phyloP scores from a whole-genome alignment of 2,797 vertebrate species.

The Thamnophis elegans region DNA sequence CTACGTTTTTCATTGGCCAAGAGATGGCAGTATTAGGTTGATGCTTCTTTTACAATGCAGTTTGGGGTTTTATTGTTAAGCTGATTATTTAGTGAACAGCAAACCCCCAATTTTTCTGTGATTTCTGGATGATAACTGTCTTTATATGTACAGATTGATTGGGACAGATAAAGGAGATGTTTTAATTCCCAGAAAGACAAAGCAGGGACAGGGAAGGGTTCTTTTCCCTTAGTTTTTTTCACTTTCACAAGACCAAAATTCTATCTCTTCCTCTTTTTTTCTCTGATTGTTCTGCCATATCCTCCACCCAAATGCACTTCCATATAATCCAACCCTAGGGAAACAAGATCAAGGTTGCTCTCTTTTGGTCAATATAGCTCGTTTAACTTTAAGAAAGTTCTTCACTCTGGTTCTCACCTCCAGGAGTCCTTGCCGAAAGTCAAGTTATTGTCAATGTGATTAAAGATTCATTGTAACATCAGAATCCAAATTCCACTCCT shows the following conservation, averaged over 20 bases:
- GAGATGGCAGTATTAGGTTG: conserved; percentile 53
- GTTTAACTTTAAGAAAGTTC: background rate
- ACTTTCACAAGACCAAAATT: background rate
- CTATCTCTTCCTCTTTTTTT: background rate
- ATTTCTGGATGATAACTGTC: background rate
- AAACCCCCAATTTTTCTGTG: background rate
- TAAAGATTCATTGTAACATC: background rate
- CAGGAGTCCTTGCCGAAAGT: background rate
- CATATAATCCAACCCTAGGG: background rate
- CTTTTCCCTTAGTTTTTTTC: background rate
- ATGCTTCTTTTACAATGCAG: conserved; percentile 28
- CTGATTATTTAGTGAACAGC: background rate
- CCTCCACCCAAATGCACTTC: background rate
- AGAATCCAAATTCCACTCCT: background rate
- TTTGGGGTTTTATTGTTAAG: background rate
- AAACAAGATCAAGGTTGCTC: background rate
- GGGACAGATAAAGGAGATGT: background rate
- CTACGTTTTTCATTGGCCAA: conserved; percentile 33
- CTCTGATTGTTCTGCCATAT: background rate
- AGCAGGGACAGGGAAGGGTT: background rate
- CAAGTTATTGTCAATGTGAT: background rate
- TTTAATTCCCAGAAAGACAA: background rate
- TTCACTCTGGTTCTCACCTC: background rate
- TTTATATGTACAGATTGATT: background rate
- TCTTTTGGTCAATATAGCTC: background rate